A percentile compares a stretch with the other conserved stretches of the same genome.
Conservation (phyloP, 1,140 invertebrate species). For the Hyles vespertilio region DNA sequence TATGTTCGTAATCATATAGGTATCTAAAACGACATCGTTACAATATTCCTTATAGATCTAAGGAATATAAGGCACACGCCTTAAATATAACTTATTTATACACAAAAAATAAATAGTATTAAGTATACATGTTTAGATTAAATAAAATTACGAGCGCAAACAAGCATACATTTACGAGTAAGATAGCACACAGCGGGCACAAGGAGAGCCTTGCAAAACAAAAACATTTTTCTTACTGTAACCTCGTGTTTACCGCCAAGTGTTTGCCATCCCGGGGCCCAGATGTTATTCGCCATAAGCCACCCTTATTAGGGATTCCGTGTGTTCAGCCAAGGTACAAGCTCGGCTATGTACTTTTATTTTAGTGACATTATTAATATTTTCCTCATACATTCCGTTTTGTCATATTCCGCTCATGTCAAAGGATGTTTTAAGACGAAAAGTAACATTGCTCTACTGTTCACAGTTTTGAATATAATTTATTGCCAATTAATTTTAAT, state of each 20-base stretch:
- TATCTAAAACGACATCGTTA: too few relatives aligned
- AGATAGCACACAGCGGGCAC: conserved; percentile 9
- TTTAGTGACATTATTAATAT: conserved; percentile 45
- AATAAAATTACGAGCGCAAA: too few relatives aligned
- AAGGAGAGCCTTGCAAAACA: conserved; percentile 46
- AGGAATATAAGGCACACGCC: too few relatives aligned
- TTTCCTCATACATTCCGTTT: conserved; percentile 16
- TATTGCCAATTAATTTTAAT: too few relatives aligned
- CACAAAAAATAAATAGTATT: too few relatives aligned
- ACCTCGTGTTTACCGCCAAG: conserved; percentile 62
- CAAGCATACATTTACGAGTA: too few relatives aligned
- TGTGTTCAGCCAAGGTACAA: conserved; percentile 40
- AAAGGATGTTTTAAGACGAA: neutral
- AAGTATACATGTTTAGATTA: too few relatives aligned
- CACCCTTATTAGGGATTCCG: conserved; percentile 65
- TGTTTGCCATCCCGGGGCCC: conserved; percentile 60
- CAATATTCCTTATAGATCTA: too few relatives aligned
- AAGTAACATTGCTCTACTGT: too few relatives aligned
- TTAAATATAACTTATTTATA: too few relatives aligned
- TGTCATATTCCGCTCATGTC: neutral
- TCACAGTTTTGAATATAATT: too few relatives aligned
- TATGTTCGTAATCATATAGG: too few relatives aligned
- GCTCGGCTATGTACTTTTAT: conserved; percentile 48
- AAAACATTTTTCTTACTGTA: conserved; percentile 62
- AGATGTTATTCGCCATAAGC: conserved; percentile 67